Conservation (phyloP, 2,113 vertebrate species). For the Amazona vittata region DNA sequence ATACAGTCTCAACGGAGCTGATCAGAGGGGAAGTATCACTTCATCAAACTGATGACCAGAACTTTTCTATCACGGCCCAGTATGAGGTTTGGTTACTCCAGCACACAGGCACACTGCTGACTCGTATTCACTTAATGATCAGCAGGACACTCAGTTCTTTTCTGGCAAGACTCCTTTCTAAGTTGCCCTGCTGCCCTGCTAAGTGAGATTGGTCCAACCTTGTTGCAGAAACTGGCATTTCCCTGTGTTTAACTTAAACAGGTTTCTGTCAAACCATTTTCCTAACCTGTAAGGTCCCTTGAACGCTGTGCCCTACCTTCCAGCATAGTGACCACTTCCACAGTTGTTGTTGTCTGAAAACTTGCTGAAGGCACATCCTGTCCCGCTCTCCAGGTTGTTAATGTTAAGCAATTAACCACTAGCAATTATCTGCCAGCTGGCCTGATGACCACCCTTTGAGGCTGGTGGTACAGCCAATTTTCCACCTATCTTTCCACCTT, state of each 20-base stretch:
- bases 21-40: neutral
- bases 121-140: neutral
- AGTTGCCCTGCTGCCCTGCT: neutral
- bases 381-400: neutral
- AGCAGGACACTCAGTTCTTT: neutral
- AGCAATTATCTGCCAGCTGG: neutral
- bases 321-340: neutral
- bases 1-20: neutral
- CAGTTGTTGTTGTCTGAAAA: neutral
- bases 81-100: neutral
- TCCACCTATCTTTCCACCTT: neutral
- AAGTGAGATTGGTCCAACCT: neutral
- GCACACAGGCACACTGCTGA: neutral
- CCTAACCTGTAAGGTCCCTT: neutral
- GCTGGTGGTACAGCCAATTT: neutral
- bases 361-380: neutral
- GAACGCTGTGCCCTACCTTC: neutral
- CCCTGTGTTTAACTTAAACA: neutral
- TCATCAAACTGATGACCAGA: neutral
- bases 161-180: neutral
- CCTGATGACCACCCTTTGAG: neutral
- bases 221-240: neutral
- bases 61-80: neutral
- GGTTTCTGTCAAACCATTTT: neutral
- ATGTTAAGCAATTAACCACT: neutral